phyloP scores from a whole-genome alignment of 2,113 vertebrate genomes.

The Notarius quadriscutis region DNA sequence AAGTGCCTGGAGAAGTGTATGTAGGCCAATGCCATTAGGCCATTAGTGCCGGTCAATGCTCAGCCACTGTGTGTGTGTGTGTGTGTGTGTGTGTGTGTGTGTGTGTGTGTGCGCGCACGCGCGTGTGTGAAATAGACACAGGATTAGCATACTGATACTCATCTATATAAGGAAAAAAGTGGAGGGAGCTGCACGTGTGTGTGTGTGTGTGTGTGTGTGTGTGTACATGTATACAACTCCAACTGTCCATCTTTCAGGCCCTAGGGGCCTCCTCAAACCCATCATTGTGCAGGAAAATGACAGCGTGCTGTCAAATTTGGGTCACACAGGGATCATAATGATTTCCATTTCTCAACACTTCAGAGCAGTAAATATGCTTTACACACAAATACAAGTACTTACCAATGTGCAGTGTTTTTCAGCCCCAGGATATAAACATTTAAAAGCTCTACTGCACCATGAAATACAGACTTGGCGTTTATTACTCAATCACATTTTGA shows the following conservation, averaged over 20 bases:
- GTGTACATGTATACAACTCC: conserved; percentile 12
- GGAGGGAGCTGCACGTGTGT: conserved; percentile 5
- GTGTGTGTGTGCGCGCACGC: background rate
- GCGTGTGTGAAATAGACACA: conserved; percentile 1
- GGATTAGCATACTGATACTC: conserved; percentile 31
- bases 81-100: conserved; percentile 37
- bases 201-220: conserved; percentile 24
- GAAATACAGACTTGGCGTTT: conserved; percentile 10
- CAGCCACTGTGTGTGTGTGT: conserved; percentile 40
- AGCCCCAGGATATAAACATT: background rate
- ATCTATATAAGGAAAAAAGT: conserved; percentile 23
- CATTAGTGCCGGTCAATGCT: conserved; percentile 55
- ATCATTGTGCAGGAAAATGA: conserved; percentile 50
- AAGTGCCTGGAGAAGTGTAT: conserved; percentile 42
- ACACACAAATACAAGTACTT: background rate
- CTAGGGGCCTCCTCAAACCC: conserved; percentile 23
- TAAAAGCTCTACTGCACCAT: background rate
- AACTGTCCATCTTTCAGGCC: conserved; percentile 38
- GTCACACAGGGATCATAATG: conserved; percentile 45
- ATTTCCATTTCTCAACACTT: conserved; percentile 43
- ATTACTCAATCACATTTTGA: conserved; percentile 14
- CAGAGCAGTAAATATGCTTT: conserved; percentile 38
- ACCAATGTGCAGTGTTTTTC: background rate
- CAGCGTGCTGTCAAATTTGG: conserved; percentile 54
- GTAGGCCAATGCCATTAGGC: conserved; percentile 56